Conservation (phyloP, 2,113 vertebrate species). For the Hydrochoerus hydrochaeris region DNA sequence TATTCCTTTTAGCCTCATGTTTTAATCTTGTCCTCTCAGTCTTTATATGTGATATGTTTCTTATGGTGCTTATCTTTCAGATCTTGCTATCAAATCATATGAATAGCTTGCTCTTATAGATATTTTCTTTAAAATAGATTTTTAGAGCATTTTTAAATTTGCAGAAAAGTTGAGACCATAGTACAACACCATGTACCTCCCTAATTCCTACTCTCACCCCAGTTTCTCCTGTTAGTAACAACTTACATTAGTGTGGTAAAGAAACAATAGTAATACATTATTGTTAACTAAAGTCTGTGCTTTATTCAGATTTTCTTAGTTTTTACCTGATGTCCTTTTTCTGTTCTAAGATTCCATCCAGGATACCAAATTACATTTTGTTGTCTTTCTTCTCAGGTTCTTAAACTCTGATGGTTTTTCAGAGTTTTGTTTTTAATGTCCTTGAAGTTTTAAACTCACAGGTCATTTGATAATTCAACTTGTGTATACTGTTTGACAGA, state of each 20-base stretch:
- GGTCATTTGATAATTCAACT: conserved; percentile 2
- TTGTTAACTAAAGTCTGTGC: neutral
- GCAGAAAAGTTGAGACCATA: neutral
- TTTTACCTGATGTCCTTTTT: neutral
- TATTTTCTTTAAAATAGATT: neutral
- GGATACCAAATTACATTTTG: neutral
- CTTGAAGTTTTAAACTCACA: neutral
- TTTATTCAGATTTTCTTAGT: neutral
- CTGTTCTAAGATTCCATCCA: neutral
- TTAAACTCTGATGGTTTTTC: neutral
- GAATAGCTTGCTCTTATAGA: neutral
- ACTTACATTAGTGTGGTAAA: neutral
- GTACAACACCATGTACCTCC: neutral
- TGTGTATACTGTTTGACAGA: neutral
- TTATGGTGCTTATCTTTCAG: neutral
- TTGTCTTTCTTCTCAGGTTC: conserved; percentile 1
- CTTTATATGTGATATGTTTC: neutral
- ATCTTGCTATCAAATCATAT: neutral
- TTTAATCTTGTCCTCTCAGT: conserved; percentile 21
- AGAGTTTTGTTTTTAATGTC: neutral
- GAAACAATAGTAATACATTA: neutral
- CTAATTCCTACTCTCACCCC: neutral
- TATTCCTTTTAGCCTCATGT: neutral
- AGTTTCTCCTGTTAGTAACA: neutral
- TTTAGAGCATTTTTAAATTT: neutral